These are phyloP conservation scores for Agonopterix heracliana DNA, from an alignment of 2,888 invertebrate genomes.

Conservation along the genomic window DNA sequence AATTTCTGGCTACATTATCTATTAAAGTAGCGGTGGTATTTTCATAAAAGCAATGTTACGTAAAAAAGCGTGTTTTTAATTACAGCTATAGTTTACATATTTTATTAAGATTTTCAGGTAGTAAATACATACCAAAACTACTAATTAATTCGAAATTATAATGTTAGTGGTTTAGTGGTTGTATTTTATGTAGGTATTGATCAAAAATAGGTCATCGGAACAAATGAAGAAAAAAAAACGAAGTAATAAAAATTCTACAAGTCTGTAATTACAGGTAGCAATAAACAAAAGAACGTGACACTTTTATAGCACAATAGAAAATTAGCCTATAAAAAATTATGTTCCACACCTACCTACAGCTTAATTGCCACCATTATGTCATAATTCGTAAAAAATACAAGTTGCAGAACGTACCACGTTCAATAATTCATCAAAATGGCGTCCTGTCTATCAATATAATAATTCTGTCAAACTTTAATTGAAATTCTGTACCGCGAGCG, in stretches of 20 bases:
- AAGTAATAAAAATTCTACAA: background rate
- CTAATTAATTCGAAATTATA: no score
- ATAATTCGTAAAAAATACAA: conserved; percentile 30
- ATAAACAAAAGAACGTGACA: conserved; percentile 2
- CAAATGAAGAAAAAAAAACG: background rate
- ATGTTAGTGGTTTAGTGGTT: no score
- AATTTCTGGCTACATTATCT: no score
- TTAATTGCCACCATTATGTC: conserved; percentile 36
- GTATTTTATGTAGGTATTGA: no score
- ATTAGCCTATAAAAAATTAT: conserved; percentile 5
- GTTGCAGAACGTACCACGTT: conserved; percentile 29
- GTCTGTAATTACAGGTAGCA: background rate
- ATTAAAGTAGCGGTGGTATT: no score
- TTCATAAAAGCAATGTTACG: no score
- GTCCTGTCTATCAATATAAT: conserved; percentile 67
- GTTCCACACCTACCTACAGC: conserved; percentile 14
- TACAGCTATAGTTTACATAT: no score
- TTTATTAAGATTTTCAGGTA: no score
- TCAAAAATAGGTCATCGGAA: no score
- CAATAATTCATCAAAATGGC: conserved; percentile 64
- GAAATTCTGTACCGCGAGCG: conserved; percentile 57
- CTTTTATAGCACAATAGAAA: conserved; percentile 4
- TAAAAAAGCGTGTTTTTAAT: no score
- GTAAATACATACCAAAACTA: no score
- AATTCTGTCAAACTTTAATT: conserved; percentile 74